A percentile compares a stretch with the other conserved stretches of the same genome.
Conservation (phyloP, 2,888 invertebrate genomes). For the Thelaira solivaga region DNA sequence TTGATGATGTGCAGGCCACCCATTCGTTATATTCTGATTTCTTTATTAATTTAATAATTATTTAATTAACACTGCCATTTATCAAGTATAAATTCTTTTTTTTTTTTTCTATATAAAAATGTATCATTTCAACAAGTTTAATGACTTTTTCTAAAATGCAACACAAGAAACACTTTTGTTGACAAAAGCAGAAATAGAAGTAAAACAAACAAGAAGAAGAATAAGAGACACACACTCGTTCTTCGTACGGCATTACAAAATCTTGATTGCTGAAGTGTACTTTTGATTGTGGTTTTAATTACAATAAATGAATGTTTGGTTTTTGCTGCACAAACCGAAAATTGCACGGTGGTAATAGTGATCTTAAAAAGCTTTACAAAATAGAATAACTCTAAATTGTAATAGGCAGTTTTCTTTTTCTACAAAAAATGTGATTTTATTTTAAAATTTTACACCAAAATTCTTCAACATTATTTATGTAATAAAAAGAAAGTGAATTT, state of each 20-base stretch:
- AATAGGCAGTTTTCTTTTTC: no score
- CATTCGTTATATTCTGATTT: background rate
- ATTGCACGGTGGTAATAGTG: constrained; percentile 27
- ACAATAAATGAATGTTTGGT: constrained; percentile 63
- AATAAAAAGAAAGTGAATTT: no score
- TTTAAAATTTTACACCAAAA: no score
- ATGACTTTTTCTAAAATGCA: constrained; percentile 44
- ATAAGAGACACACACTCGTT: background rate
- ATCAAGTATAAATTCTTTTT: background rate
- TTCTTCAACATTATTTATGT: no score
- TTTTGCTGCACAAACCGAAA: constrained; percentile 49
- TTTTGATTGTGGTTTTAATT: constrained; percentile 69
- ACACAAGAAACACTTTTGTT: constrained; percentile 35
- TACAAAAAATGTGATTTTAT: no score
- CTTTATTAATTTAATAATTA: background rate
- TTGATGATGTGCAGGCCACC: no score
- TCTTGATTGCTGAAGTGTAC: constrained; percentile 58
- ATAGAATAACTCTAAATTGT: no score
- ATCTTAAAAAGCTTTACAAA: background rate
- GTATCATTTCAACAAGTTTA: constrained; percentile 40
- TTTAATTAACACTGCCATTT: constrained; percentile 9
- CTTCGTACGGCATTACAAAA: constrained; percentile 29
- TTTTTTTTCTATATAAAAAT: background rate
- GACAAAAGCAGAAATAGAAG: constrained; percentile 42
- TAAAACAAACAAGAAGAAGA: background rate